Conservation (phyloP, 2,113 vertebrate species). For the Dromas ardeola region DNA sequence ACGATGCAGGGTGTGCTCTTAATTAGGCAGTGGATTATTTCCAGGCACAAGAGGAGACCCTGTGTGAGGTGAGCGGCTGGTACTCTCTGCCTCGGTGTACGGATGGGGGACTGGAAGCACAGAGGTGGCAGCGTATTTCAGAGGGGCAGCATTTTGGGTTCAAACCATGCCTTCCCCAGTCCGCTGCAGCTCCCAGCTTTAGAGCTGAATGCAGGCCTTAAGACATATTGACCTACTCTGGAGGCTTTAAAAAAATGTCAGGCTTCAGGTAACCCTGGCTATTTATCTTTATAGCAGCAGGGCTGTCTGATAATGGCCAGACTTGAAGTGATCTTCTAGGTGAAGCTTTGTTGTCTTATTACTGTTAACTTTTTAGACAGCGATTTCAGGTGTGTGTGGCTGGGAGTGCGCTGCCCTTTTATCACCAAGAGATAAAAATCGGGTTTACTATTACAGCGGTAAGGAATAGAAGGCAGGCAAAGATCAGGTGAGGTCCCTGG, state of each 20-base stretch:
- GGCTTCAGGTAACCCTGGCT: not conserved
- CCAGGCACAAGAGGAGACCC: not conserved
- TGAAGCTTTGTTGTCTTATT: not conserved
- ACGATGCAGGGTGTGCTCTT: not conserved
- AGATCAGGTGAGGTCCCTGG: not conserved
- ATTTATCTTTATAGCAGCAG: not conserved
- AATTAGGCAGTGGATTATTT: not conserved
- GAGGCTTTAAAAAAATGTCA: not conserved
- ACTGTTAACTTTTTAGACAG: not conserved
- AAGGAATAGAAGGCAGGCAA: not conserved
- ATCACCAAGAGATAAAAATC: not conserved
- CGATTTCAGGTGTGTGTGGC: not conserved
- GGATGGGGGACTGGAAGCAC: not conserved
- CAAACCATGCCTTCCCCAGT: not conserved
- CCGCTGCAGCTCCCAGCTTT: not conserved
- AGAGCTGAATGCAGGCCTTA: not conserved
- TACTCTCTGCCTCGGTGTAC: not conserved
- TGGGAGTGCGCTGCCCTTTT: not conserved
- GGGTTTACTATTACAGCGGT: not conserved
- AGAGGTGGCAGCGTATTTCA: not conserved
- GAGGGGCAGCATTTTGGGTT: not conserved
- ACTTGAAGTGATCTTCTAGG: not conserved
- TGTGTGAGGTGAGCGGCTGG: not conserved
- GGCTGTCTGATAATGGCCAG: not conserved
- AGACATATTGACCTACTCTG: not conserved